These are phyloP conservation scores for Drosophila setifemur DNA, from an alignment of 1,140 invertebrate species.

Conservation along the genomic window DNA sequence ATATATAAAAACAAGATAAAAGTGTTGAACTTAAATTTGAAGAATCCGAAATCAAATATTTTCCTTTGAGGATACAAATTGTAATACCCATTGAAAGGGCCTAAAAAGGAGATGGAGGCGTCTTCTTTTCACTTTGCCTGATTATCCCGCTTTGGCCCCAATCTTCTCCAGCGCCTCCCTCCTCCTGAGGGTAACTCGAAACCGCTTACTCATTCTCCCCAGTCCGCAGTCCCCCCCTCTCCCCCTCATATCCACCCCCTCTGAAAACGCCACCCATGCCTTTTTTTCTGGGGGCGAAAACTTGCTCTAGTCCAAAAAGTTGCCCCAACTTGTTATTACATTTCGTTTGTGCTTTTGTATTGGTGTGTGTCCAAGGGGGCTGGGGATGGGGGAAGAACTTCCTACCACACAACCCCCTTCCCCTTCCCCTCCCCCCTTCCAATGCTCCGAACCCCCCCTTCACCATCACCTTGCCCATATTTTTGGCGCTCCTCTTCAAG, in stretches of 20 bases:
- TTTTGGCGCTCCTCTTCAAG: neutral
- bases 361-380: neutral
- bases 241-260: too few relatives aligned
- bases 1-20: too few relatives aligned
- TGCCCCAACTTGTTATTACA: slow-evolving; percentile 35
- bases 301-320: slow-evolving; percentile 7
- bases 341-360: slow-evolving; percentile 17
- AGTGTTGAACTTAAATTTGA: too few relatives aligned
- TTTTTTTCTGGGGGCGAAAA: neutral
- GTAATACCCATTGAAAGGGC: too few relatives aligned
- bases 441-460: neutral
- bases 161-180: neutral
- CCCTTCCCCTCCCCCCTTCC: neutral
- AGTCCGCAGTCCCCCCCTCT: too few relatives aligned
- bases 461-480: neutral
- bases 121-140: slow-evolving; percentile 20
- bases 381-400: too few relatives aligned
- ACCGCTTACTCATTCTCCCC: neutral
- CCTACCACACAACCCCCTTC: neutral
- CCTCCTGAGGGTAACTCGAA: slow-evolving; percentile 1
- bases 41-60: too few relatives aligned
- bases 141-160: slow-evolving; percentile 25
- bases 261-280: neutral
- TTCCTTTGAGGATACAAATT: too few relatives aligned
- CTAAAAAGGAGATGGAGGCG: neutral